phyloP scores from a whole-genome alignment of 2,888 invertebrate genomes.

The Habrosyne pyritoides region DNA sequence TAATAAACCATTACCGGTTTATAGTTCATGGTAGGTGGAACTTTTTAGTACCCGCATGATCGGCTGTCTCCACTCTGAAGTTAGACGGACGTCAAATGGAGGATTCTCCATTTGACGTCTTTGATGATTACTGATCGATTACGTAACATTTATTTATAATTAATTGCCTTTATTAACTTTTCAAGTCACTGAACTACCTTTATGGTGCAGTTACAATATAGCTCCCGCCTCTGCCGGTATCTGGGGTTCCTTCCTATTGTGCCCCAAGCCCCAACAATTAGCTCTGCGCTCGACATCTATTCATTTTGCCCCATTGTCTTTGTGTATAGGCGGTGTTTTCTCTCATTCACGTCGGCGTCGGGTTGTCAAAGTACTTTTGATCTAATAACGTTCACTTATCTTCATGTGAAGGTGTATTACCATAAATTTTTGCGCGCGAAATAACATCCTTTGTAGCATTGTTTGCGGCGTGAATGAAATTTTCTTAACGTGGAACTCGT shows the following conservation, averaged over 20 bases:
- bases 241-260: constrained; percentile 52
- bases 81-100: no score
- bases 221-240: constrained; percentile 19
- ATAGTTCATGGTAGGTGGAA: no score
- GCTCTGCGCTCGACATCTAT: constrained; percentile 72
- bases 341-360: constrained; percentile 41
- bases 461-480: neutral
- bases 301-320: constrained; percentile 70
- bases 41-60: no score
- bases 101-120: no score
- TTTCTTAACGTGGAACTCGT: neutral
- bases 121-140: no score
- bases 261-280: constrained; percentile 56
- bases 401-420: constrained; percentile 13
- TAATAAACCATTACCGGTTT: no score
- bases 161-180: constrained; percentile 12
- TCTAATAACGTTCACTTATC: constrained; percentile 18
- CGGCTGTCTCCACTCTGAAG: no score
- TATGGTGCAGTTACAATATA: constrained; percentile 24
- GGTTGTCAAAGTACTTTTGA: constrained; percentile 25
- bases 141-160: no score
- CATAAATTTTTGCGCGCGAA: neutral
- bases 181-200: constrained; percentile 6
- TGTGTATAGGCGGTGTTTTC: constrained; percentile 47
- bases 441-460: neutral